phyloP scores from a whole-genome alignment of 35 echinoderm and acorn worm species.

The Ophiothrix spiculata region DNA sequence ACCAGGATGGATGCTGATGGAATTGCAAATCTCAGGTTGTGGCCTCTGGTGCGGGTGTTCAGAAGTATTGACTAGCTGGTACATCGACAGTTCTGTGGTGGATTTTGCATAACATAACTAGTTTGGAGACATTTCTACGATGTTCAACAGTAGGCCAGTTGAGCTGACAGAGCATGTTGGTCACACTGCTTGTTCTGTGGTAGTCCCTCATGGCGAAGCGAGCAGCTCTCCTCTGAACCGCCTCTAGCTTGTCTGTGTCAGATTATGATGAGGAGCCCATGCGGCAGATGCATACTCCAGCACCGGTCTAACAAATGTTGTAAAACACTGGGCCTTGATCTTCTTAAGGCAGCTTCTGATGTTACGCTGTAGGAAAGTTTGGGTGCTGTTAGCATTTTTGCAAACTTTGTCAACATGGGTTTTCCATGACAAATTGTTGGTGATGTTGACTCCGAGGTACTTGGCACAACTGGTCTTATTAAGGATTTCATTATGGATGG shows the following conservation, averaged over 20 bases:
- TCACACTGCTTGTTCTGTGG: slow-evolving; percentile 18
- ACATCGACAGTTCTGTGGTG: slow-evolving; percentile 25
- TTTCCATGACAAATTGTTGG: slow-evolving; percentile 11
- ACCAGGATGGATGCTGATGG: not conserved
- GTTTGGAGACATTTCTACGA: slow-evolving; percentile 3
- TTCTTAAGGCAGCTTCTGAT: not conserved
- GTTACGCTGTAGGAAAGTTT: slow-evolving; percentile 21
- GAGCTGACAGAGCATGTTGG: slow-evolving; percentile 14
- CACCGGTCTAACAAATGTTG: not conserved
- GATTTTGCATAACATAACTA: slow-evolving; percentile 31
- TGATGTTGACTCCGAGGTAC: slow-evolving; percentile 15
- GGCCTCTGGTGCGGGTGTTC: slow-evolving; percentile 3
- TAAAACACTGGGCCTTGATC: slow-evolving; percentile 21
- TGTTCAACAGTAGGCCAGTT: slow-evolving; percentile 22
- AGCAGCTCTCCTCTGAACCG: slow-evolving; percentile 29
- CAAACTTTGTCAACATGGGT: not conserved
- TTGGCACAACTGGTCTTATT: not conserved
- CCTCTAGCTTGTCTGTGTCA: slow-evolving; percentile 14
- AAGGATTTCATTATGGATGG: slow-evolving; percentile 14
- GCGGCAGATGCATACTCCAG: slow-evolving; percentile 6
- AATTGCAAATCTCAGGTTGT: not conserved
- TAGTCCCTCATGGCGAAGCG: slow-evolving; percentile 44
- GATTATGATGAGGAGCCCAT: slow-evolving; percentile 22
- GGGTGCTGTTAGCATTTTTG: not conserved
- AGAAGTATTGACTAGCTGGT: not conserved